Percentiles rank a stretch among this genome's conserved stretches.
Evolutionary conservation across 2,113 vertebrate species (phyloP).

Genomic region (Corythoichthys haematopterus): DNA sequence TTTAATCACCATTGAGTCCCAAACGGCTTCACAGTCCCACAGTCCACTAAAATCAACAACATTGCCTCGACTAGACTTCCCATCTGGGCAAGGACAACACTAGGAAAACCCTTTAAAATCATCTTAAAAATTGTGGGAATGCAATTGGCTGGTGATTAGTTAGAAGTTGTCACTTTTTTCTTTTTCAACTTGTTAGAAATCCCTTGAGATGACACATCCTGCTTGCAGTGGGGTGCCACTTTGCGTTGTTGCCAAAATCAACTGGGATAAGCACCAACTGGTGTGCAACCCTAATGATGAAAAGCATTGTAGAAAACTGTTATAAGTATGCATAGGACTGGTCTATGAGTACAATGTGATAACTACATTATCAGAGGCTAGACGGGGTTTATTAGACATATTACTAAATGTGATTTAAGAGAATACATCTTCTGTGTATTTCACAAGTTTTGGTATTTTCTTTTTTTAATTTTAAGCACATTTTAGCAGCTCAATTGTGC

Average conservation of each 20-base stretch:
- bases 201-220: too few species aligned
- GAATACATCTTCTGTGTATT: not conserved
- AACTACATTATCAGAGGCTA: not conserved
- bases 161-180: not conserved
- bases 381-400: too few species aligned
- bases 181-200: too few species aligned
- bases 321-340: not conserved
- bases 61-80: not conserved
- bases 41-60: not conserved
- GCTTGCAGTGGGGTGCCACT: not conserved
- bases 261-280: not conserved
- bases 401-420: too few species aligned
- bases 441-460: slow-evolving; percentile 7
- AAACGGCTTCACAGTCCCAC: not conserved
- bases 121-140: not conserved
- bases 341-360: not conserved
- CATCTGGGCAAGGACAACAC: not conserved
- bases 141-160: not conserved
- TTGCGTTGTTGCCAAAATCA: not conserved
- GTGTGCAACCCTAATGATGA: not conserved
- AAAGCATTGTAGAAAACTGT: not conserved
- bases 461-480: not conserved
- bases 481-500: slow-evolving; percentile 12
- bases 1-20: not conserved
- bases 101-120: not conserved